These are phyloP conservation scores for Syrphus vitripennis DNA, from an alignment of 2,888 invertebrate genomes.

Conservation along the genomic window DNA sequence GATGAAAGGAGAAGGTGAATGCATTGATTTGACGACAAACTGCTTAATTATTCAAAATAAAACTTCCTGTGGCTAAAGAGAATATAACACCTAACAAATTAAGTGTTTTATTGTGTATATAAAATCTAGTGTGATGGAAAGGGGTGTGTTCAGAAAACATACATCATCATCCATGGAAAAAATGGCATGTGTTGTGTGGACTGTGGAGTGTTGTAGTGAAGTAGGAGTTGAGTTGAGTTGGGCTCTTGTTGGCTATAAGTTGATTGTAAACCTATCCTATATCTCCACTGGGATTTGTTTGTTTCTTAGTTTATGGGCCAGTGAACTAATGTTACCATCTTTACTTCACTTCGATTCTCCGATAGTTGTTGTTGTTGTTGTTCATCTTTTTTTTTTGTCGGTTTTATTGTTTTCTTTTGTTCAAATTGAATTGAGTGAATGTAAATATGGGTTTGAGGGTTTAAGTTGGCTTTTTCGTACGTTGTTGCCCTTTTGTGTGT, in stretches of 20 bases:
- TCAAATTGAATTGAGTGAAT: conserved; percentile 20
- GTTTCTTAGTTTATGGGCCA: conserved; percentile 3
- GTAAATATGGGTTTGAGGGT: background rate
- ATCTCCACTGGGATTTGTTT: background rate
- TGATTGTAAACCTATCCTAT: background rate
- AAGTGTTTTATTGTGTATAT: conserved; percentile 32
- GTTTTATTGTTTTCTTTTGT: conserved; percentile 2
- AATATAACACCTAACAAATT: conserved; percentile 25
- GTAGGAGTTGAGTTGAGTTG: background rate
- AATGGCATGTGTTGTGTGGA: too few relatives aligned
- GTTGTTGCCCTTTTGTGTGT: background rate
- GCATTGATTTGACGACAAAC: conserved; percentile 51
- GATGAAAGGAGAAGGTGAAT: conserved; percentile 24
- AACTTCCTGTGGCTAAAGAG: conserved; percentile 12
- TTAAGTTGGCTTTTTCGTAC: background rate
- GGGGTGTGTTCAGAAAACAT: background rate
- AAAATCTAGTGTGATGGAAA: background rate
- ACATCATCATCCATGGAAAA: background rate
- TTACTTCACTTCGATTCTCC: background rate
- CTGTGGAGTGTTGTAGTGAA: background rate
- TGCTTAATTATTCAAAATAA: conserved; percentile 61
- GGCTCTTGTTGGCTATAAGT: background rate
- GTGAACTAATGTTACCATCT: background rate
- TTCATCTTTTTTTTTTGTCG: background rate
- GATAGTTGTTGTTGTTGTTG: background rate